Evolutionary conservation across 2,113 vertebrate genomes (phyloP).

Genomic region (Nesogale talazaci): DNA sequence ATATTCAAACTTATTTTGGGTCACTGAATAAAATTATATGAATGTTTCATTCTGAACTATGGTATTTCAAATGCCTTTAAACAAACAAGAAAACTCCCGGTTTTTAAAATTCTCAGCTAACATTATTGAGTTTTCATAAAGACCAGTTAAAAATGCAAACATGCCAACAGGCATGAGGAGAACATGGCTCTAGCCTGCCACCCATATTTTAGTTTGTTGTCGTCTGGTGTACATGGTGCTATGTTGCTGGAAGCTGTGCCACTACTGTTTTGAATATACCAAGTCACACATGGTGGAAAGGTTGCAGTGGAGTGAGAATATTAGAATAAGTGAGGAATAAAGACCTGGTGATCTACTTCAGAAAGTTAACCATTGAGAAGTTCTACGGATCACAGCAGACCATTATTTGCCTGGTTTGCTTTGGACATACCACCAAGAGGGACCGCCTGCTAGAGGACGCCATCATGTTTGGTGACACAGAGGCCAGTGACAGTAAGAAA

Average conservation of each 20-base stretch:
- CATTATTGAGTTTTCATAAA: constrained; percentile 11
- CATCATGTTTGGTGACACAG: too few species aligned
- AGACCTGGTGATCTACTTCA: neutral
- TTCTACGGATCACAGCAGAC: neutral
- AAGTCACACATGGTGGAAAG: neutral
- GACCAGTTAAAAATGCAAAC: neutral
- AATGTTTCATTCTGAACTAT: neutral
- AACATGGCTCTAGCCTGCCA: neutral
- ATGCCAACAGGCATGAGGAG: neutral
- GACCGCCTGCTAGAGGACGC: neutral
- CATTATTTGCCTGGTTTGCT: neutral
- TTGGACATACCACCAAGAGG: neutral
- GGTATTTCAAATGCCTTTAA: neutral
- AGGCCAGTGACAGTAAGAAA: neutral
- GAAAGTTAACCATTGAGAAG: neutral
- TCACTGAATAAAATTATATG: neutral
- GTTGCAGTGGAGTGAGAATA: neutral
- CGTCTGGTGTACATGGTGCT: neutral
- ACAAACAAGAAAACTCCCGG: neutral
- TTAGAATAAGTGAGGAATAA: neutral
- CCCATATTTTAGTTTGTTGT: neutral
- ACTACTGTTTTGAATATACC: neutral
- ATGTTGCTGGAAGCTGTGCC: neutral
- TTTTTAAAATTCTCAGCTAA: neutral
- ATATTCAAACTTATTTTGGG: constrained; percentile 22